phyloP scores from a whole-genome alignment of 2,113 vertebrate species.

The Channa argus region DNA sequence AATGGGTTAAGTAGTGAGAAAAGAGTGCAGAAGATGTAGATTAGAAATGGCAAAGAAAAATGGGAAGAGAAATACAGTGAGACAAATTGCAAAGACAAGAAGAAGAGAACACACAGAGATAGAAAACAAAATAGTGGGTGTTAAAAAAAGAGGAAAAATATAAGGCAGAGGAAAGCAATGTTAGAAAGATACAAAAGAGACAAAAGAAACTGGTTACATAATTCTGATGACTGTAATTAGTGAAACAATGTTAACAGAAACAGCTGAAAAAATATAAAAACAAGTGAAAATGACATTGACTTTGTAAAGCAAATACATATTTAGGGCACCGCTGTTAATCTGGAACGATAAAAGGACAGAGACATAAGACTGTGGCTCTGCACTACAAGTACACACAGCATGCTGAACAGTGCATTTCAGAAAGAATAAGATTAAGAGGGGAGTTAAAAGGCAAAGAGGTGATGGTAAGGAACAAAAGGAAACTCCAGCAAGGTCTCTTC shows the following conservation, averaged over 20 bases:
- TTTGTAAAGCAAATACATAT: constrained; percentile 52
- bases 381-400: constrained; percentile 5
- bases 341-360: constrained; percentile 38
- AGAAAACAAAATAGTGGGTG: constrained; percentile 1
- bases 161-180: neutral
- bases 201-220: neutral
- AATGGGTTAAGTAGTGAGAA: neutral
- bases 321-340: constrained; percentile 51
- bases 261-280: constrained; percentile 44
- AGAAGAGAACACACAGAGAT: neutral
- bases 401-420: constrained; percentile 18
- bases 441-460: constrained; percentile 37
- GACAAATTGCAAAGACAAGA: constrained; percentile 35
- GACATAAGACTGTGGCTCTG: constrained; percentile 21
- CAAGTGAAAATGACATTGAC: constrained; percentile 42
- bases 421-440: constrained; percentile 13
- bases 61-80: neutral
- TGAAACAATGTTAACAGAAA: neutral
- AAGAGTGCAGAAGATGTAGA: constrained; percentile 9
- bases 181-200: too few species aligned
- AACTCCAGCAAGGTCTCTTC: constrained; percentile 20
- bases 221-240: neutral
- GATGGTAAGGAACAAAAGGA: constrained; percentile 40
- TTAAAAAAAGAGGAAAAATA: neutral
- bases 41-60: constrained; percentile 42